Evolutionary conservation across 2,888 invertebrate species (phyloP).

Genomic region (Zygaena filipendulae): DNA sequence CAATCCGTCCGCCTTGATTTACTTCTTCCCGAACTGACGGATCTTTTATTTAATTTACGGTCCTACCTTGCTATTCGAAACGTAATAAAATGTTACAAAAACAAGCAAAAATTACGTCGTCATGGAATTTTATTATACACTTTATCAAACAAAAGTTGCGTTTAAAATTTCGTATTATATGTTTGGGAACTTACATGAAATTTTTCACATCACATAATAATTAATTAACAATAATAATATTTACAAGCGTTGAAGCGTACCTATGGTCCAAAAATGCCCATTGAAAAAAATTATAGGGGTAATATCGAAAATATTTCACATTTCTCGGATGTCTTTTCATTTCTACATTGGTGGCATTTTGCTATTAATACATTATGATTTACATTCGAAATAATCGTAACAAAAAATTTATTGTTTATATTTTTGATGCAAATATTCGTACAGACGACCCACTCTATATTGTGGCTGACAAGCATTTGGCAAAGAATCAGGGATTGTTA

Average conservation of each 20-base stretch:
- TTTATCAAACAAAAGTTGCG: slow-evolving; percentile 13
- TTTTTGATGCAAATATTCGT: slow-evolving; percentile 37
- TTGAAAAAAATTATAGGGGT: too few relatives aligned
- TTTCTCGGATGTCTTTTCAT: too few relatives aligned
- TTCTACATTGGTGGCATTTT: slow-evolving; percentile 12
- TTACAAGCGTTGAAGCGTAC: too few relatives aligned
- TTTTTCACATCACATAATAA: too few relatives aligned
- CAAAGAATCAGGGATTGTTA: slow-evolving; percentile 53
- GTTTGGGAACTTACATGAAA: too few relatives aligned
- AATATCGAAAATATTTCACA: too few relatives aligned
- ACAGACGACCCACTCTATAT: slow-evolving; percentile 31
- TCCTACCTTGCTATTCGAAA: slow-evolving; percentile 53
- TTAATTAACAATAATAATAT: too few relatives aligned
- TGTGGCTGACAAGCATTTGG: slow-evolving; percentile 45
- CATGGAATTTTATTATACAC: slow-evolving; percentile 26
- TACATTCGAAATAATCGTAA: slow-evolving; percentile 27
- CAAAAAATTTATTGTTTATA: slow-evolving; percentile 36
- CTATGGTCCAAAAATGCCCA: too few relatives aligned
- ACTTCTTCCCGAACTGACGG: slow-evolving; percentile 67
- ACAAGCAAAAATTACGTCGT: slow-evolving; percentile 56
- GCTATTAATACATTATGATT: slow-evolving; percentile 28
- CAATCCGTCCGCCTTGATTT: slow-evolving; percentile 68
- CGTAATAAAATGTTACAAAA: slow-evolving; percentile 59
- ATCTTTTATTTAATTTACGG: slow-evolving; percentile 66
- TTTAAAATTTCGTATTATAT: slow-evolving; percentile 1